These are phyloP conservation scores for Athalia rosae DNA, from an alignment of 2,888 invertebrate genomes.

Conservation along the genomic window DNA sequence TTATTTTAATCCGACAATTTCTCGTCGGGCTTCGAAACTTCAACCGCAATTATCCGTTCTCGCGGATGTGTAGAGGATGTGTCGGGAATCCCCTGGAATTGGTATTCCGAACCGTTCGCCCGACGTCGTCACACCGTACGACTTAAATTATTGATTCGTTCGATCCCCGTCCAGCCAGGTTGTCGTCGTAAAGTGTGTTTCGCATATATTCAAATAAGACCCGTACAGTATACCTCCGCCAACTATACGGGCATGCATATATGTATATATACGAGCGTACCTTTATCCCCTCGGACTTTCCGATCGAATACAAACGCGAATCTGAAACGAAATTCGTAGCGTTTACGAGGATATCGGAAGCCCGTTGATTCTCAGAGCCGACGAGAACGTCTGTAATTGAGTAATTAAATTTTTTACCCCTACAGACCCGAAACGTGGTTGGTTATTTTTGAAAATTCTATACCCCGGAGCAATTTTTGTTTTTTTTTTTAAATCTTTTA, in stretches of 20 bases:
- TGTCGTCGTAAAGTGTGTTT: constrained; percentile 20
- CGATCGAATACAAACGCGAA: neutral
- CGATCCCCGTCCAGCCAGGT: constrained; percentile 6
- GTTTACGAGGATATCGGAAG: too few species aligned
- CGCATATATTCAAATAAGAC: constrained; percentile 25
- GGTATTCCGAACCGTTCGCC: constrained; percentile 24
- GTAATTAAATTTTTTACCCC: too few species aligned
- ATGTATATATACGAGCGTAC: too few species aligned
- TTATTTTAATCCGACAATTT: neutral
- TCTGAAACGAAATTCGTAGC: neutral
- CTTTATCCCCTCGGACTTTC: neutral
- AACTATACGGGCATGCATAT: neutral
- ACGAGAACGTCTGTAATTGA: too few species aligned
- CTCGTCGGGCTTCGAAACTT: neutral
- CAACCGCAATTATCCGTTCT: neutral
- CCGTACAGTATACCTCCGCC: neutral
- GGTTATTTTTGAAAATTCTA: too few species aligned
- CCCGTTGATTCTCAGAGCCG: too few species aligned
- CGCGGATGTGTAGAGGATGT: neutral
- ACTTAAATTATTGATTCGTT: constrained; percentile 33
- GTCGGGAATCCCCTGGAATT: constrained; percentile 12
- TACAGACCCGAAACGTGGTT: too few species aligned
- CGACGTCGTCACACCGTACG: neutral
- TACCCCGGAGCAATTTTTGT: too few species aligned
- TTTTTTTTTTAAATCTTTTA: too few species aligned